phyloP scores from a whole-genome alignment of 2,113 vertebrate species.

The Tichodroma muraria region DNA sequence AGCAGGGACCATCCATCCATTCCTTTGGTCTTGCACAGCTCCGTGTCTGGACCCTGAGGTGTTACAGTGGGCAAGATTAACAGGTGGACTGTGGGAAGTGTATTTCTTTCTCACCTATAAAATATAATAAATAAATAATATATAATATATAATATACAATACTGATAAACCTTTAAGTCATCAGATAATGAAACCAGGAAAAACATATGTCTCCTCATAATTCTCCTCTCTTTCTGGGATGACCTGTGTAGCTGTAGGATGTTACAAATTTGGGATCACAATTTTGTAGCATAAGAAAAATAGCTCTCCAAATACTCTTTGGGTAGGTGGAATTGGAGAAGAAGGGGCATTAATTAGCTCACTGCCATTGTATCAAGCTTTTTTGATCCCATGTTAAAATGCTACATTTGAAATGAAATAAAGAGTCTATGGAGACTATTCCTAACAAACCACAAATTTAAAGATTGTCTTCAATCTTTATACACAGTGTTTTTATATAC shows the following conservation, averaged over 20 bases:
- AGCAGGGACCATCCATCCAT: background rate
- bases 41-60: background rate
- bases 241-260: background rate
- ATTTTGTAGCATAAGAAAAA: background rate
- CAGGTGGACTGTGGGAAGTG: background rate
- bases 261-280: background rate
- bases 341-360: background rate
- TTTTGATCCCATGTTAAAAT: background rate
- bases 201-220: background rate
- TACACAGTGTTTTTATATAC: no score
- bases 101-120: background rate
- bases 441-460: background rate
- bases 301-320: background rate
- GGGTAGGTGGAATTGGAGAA: background rate
- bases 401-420: background rate
- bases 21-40: background rate
- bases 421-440: background rate
- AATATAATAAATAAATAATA: no score
- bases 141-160: no score
- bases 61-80: background rate
- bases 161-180: background rate
- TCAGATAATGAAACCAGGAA: background rate
- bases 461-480: background rate
- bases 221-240: background rate
- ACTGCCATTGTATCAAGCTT: background rate